phyloP scores from a whole-genome alignment of 2,888 invertebrate genomes.

The Volucella inanis region DNA sequence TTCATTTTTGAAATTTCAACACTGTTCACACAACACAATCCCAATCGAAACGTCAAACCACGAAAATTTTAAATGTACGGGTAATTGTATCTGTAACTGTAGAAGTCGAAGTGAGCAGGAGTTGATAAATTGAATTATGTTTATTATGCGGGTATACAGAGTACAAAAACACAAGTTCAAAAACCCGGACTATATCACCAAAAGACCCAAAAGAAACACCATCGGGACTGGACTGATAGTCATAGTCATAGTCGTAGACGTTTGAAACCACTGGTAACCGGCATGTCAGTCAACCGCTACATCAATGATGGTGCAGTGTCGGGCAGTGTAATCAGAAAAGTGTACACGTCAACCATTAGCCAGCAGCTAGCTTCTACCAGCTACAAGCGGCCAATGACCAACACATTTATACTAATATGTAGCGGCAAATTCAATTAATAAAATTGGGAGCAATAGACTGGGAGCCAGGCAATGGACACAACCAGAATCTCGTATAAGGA shows the following conservation, averaged over 20 bases:
- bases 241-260: background rate
- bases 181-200: constrained; percentile 58
- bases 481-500: constrained; percentile 56
- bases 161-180: constrained; percentile 51
- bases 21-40: constrained; percentile 20
- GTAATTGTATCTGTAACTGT: too few species aligned
- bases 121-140: constrained; percentile 61
- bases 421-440: constrained; percentile 64
- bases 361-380: background rate
- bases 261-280: constrained; percentile 10
- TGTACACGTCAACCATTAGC: constrained; percentile 33
- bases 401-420: too few species aligned
- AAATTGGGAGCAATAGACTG: constrained; percentile 73
- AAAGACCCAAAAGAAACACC: constrained; percentile 18
- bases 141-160: constrained; percentile 57
- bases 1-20: constrained; percentile 46
- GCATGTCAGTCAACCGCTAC: constrained; percentile 51
- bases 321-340: constrained; percentile 61
- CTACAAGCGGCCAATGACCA: too few species aligned
- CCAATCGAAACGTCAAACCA: constrained; percentile 16
- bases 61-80: background rate
- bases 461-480: constrained; percentile 37
- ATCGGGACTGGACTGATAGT: constrained; percentile 37
- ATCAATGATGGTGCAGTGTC: constrained; percentile 55
- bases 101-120: background rate